phyloP scores from a whole-genome alignment of 2,888 invertebrate species.

The Rhagonycha lutea region DNA sequence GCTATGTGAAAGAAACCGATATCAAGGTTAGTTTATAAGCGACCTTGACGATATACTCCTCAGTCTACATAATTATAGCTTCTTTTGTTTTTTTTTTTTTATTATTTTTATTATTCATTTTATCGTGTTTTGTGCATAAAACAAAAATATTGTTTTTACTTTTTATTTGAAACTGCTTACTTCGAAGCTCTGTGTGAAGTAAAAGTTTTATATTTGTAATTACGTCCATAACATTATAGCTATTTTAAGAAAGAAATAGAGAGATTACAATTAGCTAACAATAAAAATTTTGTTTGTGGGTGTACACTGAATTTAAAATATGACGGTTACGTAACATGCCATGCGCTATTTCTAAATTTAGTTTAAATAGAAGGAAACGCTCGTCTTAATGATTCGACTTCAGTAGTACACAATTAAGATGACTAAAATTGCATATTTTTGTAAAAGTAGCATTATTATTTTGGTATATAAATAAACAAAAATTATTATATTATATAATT shows the following conservation, averaged over 20 bases:
- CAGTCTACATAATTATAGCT: conserved; percentile 27
- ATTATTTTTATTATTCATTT: not conserved
- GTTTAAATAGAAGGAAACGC: conserved; percentile 26
- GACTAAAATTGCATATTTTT: not conserved
- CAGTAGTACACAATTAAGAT: not conserved
- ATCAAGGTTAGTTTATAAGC: conserved; percentile 42
- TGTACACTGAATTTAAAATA: conserved; percentile 26
- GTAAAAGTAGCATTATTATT: not conserved
- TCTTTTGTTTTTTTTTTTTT: conserved; percentile 17
- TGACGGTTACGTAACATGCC: conserved; percentile 23
- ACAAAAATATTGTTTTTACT: conserved; percentile 6
- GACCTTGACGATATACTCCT: conserved; percentile 40
- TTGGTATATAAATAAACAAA: not conserved
- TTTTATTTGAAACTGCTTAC: conserved; percentile 4
- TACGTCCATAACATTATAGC: not conserved
- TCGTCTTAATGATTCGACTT: not conserved
- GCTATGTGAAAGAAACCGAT: conserved; percentile 40
- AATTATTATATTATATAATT: not conserved
- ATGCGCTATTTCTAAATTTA: conserved; percentile 29
- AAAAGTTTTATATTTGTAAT: conserved; percentile 9
- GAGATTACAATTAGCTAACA: conserved; percentile 19
- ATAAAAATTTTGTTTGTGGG: conserved; percentile 23
- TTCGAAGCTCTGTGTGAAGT: conserved; percentile 3
- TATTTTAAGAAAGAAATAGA: conserved; percentile 18
- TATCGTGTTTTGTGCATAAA: not conserved